A percentile compares a stretch with the other conserved stretches of the same genome.
These are phyloP conservation scores for Epinephelus cyanopodus DNA, from an alignment of 2,113 vertebrate species.

Conservation along the genomic window DNA sequence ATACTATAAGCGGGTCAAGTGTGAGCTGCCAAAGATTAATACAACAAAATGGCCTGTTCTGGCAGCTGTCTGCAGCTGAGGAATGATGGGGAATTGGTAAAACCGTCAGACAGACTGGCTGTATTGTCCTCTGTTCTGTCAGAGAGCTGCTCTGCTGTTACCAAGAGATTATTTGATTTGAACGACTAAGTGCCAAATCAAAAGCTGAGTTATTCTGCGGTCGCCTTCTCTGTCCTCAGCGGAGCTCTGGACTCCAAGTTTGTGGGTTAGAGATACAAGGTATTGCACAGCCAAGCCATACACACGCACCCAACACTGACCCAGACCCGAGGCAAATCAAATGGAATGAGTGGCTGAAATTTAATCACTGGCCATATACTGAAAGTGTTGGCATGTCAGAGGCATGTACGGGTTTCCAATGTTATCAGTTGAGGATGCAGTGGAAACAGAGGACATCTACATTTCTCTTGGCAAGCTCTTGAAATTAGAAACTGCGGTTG, in stretches of 20 bases:
- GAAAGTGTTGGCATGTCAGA: not conserved
- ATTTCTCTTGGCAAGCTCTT: slow-evolving; percentile 5
- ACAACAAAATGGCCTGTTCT: not conserved
- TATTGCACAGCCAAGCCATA: not conserved
- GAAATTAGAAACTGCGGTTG: slow-evolving; percentile 9
- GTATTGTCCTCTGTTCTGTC: not conserved
- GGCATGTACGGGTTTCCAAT: not conserved
- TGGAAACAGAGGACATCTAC: not conserved
- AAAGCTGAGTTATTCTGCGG: slow-evolving; percentile 20
- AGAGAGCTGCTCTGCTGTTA: not conserved
- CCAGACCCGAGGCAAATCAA: not conserved
- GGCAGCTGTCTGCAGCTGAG: no score
- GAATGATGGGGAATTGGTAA: not conserved
- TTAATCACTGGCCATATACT: not conserved
- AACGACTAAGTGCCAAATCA: slow-evolving; percentile 12
- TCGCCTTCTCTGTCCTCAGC: not conserved
- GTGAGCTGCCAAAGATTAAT: slow-evolving; percentile 12
- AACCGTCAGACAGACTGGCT: not conserved
- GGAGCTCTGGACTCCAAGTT: not conserved
- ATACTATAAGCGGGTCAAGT: slow-evolving; percentile 17
- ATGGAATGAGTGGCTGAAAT: slow-evolving; percentile 3
- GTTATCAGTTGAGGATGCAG: slow-evolving; percentile 1
- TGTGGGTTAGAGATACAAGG: not conserved
- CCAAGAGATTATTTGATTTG: slow-evolving; percentile 16
- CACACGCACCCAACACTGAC: not conserved